phyloP scores from a whole-genome alignment of 2,113 vertebrate species.

The Tor tambroides region DNA sequence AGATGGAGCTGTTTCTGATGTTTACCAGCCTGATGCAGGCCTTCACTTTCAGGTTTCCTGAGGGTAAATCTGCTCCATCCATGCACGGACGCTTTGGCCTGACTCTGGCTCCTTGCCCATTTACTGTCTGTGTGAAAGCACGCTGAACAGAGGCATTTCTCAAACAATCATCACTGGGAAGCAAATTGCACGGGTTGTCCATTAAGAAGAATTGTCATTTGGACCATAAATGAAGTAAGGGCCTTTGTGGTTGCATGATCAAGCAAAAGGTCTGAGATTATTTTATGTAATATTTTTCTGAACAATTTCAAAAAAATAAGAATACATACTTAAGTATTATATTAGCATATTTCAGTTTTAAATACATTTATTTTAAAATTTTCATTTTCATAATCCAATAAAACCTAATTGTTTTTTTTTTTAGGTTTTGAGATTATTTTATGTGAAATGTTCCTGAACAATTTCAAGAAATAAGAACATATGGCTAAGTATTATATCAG shows the following conservation, averaged over 20 bases:
- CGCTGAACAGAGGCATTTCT: constrained; percentile 50
- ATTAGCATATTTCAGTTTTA: no score
- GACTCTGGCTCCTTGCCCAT: constrained; percentile 86
- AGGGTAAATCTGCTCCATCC: constrained; percentile 75
- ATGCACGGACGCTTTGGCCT: constrained; percentile 90
- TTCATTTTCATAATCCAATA: no score
- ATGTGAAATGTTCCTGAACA: neutral
- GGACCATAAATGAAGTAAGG: neutral
- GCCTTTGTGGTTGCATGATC: neutral
- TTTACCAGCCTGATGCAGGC: constrained; percentile 87
- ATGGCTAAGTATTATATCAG: neutral
- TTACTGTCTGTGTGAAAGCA: constrained; percentile 71
- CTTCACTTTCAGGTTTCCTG: constrained; percentile 83
- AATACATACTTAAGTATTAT: no score
- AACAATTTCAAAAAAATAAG: neutral
- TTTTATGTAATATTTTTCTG: neutral
- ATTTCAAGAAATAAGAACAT: neutral
- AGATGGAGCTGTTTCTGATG: constrained; percentile 94
- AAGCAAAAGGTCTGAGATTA: constrained; percentile 1
- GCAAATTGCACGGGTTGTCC: neutral
- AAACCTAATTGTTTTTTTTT: no score
- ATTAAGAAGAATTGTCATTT: neutral
- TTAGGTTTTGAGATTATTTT: neutral
- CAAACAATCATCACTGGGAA: neutral
- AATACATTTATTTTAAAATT: no score